A percentile compares a stretch with the other conserved stretches of the same genome.
phyloP scores from a whole-genome alignment of 2,113 vertebrate genomes.

The Sinocyclocheilus maitianheensis region DNA sequence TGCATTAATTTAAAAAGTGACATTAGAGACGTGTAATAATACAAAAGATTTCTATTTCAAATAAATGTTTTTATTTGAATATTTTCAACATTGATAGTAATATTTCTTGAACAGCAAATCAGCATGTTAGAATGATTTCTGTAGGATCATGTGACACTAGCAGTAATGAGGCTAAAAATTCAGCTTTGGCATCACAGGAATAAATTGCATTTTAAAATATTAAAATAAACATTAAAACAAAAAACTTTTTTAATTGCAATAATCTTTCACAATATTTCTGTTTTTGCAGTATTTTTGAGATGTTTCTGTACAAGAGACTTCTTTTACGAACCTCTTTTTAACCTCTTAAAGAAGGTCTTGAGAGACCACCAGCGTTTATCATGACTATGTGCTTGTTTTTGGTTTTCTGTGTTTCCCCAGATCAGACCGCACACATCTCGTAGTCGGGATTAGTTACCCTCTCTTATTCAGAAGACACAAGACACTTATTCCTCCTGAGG shows the following conservation, averaged over 20 bases:
- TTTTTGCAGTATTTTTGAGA: neutral
- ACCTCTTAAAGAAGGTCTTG: constrained; percentile 12
- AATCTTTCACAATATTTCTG: no score
- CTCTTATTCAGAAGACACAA: constrained; percentile 28
- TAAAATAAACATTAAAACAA: neutral
- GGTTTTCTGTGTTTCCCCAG: constrained; percentile 20
- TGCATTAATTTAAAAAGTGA: neutral
- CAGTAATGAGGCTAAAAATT: neutral
- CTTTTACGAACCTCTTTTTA: neutral
- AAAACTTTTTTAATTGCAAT: neutral
- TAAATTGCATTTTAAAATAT: neutral
- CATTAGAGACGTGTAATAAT: neutral
- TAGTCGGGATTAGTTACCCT: constrained; percentile 28
- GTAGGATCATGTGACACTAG: neutral
- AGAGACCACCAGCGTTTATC: constrained; percentile 4
- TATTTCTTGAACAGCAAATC: neutral
- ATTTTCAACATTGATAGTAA: neutral
- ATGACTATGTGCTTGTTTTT: constrained; percentile 7
- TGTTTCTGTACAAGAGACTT: neutral
- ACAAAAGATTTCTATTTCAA: neutral
- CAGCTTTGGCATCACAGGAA: neutral
- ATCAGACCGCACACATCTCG: constrained; percentile 1
- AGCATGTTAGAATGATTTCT: neutral
- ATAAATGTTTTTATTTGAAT: neutral
- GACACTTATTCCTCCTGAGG: constrained; percentile 47